phyloP scores from a whole-genome alignment of 2,113 vertebrate genomes.

The Boleophthalmus pectinirostris region DNA sequence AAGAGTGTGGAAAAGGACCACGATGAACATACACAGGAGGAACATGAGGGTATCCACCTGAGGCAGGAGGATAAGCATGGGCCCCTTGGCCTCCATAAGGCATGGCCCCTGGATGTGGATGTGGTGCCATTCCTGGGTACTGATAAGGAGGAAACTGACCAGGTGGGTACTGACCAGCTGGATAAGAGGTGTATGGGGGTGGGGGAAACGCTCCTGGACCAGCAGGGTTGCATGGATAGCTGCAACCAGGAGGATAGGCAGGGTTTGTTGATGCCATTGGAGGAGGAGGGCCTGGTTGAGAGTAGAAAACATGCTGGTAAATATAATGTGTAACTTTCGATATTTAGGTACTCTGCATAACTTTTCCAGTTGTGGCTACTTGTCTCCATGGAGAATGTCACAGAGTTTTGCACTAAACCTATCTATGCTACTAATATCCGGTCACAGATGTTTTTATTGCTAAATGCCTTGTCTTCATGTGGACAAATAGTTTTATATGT shows the following conservation, averaged over 20 bases:
- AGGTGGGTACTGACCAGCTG: constrained; percentile 61
- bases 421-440: no score
- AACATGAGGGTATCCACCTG: constrained; percentile 55
- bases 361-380: no score
- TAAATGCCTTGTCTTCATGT: no score
- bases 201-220: constrained; percentile 62
- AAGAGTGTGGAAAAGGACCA: constrained; percentile 64
- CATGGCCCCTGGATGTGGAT: constrained; percentile 41
- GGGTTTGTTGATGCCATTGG: constrained; percentile 55
- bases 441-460: no score
- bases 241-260: constrained; percentile 66
- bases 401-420: no score
- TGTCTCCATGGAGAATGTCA: no score
- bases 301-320: constrained; percentile 4
- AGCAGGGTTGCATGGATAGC: constrained; percentile 60
- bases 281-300: constrained; percentile 58
- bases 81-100: constrained; percentile 46
- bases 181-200: constrained; percentile 52
- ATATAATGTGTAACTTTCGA: background rate
- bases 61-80: constrained; percentile 52
- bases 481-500: no score
- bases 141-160: constrained; percentile 55
- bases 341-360: background rate
- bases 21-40: constrained; percentile 65
- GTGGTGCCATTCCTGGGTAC: constrained; percentile 63